Evolutionary conservation across 2,888 invertebrate species (phyloP).

Genomic region (Agrilus cyanescens): DNA sequence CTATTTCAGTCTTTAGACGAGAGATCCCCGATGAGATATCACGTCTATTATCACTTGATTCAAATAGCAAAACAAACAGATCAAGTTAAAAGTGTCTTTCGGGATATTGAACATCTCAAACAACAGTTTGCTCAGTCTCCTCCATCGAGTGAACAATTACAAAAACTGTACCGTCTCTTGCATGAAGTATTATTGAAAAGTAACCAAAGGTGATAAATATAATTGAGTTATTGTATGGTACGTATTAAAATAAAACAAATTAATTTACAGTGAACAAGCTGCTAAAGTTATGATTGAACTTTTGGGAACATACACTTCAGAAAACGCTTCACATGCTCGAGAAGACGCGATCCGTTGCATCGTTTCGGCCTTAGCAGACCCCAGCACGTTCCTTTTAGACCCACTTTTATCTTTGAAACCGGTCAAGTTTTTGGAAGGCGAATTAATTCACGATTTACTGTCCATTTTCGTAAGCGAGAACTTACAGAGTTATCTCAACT

Average conservation of each 20-base stretch:
- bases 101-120: slow-evolving; percentile 71
- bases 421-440: slow-evolving; percentile 88
- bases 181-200: slow-evolving; percentile 82
- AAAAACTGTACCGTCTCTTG: slow-evolving; percentile 75
- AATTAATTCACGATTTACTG: slow-evolving; percentile 86
- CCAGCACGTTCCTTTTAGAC: slow-evolving; percentile 89
- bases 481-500: slow-evolving; percentile 79
- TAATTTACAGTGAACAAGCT: slow-evolving; percentile 63
- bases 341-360: slow-evolving; percentile 97
- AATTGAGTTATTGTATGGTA: slow-evolving; percentile 1
- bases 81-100: slow-evolving; percentile 72
- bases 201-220: slow-evolving; percentile 56
- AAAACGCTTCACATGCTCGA: slow-evolving; percentile 91
- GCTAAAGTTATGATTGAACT: slow-evolving; percentile 96
- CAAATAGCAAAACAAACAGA: slow-evolving; percentile 82
- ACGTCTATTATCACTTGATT: slow-evolving; percentile 85
- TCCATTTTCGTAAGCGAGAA: slow-evolving; percentile 93
- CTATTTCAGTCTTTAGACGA: slow-evolving; percentile 85
- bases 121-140: slow-evolving; percentile 69
- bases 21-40: slow-evolving; percentile 74
- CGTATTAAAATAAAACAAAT: slow-evolving; percentile 4
- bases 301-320: slow-evolving; percentile 90
- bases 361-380: slow-evolving; percentile 88
- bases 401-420: slow-evolving; percentile 88
- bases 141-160: slow-evolving; percentile 80